A percentile compares a stretch with the other conserved stretches of the same genome.
Conservation (phyloP, 2,113 vertebrate genomes). For the Myotis brandtii region DNA sequence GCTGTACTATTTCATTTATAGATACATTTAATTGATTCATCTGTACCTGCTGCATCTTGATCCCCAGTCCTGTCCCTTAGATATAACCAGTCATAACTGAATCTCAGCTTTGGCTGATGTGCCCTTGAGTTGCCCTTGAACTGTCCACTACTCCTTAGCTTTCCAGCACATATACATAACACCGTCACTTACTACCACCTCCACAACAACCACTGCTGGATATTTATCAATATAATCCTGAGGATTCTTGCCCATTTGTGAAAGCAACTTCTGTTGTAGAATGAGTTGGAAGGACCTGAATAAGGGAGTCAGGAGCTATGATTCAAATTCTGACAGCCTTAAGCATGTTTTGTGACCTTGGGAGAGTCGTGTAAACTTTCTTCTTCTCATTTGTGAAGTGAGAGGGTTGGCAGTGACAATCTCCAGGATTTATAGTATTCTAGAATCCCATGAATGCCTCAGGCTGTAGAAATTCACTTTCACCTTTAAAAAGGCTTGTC, state of each 20-base stretch:
- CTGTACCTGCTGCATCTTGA: background rate
- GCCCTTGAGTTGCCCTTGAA: background rate
- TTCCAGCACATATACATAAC: background rate
- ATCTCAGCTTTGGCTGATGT: background rate
- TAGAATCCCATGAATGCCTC: background rate
- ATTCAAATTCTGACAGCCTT: background rate
- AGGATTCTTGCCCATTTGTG: background rate
- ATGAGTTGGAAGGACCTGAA: background rate
- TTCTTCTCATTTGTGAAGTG: background rate
- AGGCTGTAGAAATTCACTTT: slow-evolving; percentile 59
- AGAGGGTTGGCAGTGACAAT: background rate
- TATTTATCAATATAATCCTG: background rate
- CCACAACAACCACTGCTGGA: background rate
- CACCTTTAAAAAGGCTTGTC: slow-evolving; percentile 66
- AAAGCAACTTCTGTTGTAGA: background rate
- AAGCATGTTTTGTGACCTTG: background rate
- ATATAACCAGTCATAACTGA: background rate
- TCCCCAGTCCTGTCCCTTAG: background rate
- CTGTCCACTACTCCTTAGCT: background rate
- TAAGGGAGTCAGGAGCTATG: background rate
- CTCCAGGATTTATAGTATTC: background rate
- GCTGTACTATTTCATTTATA: background rate
- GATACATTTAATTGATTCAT: background rate
- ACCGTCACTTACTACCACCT: background rate
- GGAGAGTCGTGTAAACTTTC: background rate